Conservation (phyloP, 1,140 invertebrate species). For the Sogatella furcifera region DNA sequence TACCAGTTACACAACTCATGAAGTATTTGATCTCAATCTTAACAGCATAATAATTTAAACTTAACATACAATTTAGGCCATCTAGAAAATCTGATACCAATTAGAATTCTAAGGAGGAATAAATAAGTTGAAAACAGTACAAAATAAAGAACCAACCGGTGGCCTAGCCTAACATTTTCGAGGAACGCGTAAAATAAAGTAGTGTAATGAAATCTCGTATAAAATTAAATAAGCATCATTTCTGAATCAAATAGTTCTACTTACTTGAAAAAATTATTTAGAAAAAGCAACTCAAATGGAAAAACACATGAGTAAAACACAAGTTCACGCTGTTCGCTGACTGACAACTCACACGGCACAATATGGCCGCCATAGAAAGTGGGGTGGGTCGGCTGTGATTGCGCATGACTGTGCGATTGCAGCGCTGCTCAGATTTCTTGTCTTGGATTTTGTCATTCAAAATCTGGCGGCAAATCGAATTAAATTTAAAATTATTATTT, state of each 20-base stretch:
- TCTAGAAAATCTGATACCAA: too few species aligned
- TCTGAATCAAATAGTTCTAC: background rate
- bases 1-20: too few species aligned
- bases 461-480: too few species aligned
- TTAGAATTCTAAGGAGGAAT: too few species aligned
- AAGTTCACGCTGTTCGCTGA: slow-evolving; percentile 12
- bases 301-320: background rate
- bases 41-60: too few species aligned
- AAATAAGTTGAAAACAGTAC: background rate
- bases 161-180: background rate
- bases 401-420: background rate
- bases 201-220: background rate
- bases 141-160: slow-evolving; percentile 1
- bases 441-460: too few species aligned
- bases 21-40: too few species aligned
- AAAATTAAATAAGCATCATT: background rate
- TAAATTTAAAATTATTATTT: too few species aligned
- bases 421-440: too few species aligned
- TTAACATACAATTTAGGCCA: too few species aligned
- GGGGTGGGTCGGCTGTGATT: slow-evolving; percentile 9
- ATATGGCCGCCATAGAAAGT: slow-evolving; percentile 18
- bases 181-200: background rate
- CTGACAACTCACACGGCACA: slow-evolving; percentile 21
- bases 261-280: slow-evolving; percentile 1
- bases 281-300: slow-evolving; percentile 1